Base-by-base conservation (phyloP, 2,113 vertebrate species). In the Pterocles orientalis region DNA sequence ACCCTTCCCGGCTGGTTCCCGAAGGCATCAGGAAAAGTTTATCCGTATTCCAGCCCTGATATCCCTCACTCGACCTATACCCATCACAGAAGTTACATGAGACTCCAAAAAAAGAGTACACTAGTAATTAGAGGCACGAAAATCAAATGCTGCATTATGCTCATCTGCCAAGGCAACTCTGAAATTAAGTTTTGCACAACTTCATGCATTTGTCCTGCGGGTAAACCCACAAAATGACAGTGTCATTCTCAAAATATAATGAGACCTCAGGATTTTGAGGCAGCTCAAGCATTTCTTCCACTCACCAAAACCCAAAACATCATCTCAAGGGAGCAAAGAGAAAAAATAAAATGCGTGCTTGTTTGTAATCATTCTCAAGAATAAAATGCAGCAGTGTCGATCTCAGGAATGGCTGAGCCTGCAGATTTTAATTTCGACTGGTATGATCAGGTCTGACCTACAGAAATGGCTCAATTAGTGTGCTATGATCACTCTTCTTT, bases 1-100 rank as follows among this genome's bases (percentile, higher is more conserved):
- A 9, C 5, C n/a, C 57, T 48, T 9, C 14, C 66, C 3, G 0
- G 8, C 24, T 4, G 16, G n/a, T 72, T 19, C 12, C 31, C 62
- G 12, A 9, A 12, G 3, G 31, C 28, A 36, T 7, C 14, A 8
- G 29, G 10, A 54, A 29, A 17, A 29, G 16, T 15, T 24, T 12
- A 39, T 33, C 54, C 24, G 12, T 62, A 16, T 28, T 56, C 51
- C 73, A 54, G 2, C 51, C 26, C 78, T 6, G 25, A 25, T 13
- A 60, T 41, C 31, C 33, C 34, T 94, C 72, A 24, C 18, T 48
- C 6, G 1, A 33, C 13, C 75, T 18, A 20, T 4, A n/a, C 4
- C 19, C 43, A 33, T 23, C 5, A 1, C 0, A 72, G 20, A 15
- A 70, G 28, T 10, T n/a, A 62, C 36, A 26, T 5, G 5, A 18